Percentiles rank a stretch among this genome's conserved stretches.
Evolutionary conservation across 1,140 invertebrate species (phyloP).

Genomic region (Mya arenaria): DNA sequence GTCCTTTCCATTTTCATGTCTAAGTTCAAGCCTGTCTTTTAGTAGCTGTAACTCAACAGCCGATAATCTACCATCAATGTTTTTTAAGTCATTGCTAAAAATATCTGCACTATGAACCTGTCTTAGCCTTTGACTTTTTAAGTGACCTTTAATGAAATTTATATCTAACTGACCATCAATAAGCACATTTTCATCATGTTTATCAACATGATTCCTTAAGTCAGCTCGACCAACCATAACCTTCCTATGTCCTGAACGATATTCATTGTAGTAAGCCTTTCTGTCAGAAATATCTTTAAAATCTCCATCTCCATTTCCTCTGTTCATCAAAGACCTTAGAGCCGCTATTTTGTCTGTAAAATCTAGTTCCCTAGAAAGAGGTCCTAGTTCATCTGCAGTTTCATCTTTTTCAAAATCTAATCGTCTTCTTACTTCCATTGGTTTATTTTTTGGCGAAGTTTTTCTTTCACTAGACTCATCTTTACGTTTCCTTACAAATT

Average conservation of each 20-base stretch:
- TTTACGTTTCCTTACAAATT: too few species aligned
- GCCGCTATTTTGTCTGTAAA: constrained; percentile 67
- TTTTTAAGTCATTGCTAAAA: constrained; percentile 13
- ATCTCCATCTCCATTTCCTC: constrained; percentile 20
- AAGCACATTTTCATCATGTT: background rate
- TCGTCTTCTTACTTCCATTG: constrained; percentile 21
- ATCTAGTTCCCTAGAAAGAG: constrained; percentile 46
- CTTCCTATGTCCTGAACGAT: constrained; percentile 25
- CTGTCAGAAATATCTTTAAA: constrained; percentile 20
- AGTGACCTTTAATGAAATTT: background rate
- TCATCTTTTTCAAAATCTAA: constrained; percentile 47
- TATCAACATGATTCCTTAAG: constrained; percentile 37
- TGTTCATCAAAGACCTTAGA: constrained; percentile 53
- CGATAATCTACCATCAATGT: constrained; percentile 28
- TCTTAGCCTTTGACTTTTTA: constrained; percentile 1
- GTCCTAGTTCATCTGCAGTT: constrained; percentile 8
- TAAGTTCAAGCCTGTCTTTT: constrained; percentile 22
- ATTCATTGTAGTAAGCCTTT: constrained; percentile 50
- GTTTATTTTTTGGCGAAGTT: too few species aligned
- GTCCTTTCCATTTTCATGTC: background rate
- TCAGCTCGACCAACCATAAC: constrained; percentile 30
- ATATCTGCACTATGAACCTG: constrained; percentile 49
- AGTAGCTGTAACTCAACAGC: constrained; percentile 22
- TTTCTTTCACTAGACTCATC: too few species aligned
- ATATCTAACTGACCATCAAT: background rate